Evolutionary conservation across 1,140 invertebrate species (phyloP).

Genomic region (Hycleus cichorii): DNA sequence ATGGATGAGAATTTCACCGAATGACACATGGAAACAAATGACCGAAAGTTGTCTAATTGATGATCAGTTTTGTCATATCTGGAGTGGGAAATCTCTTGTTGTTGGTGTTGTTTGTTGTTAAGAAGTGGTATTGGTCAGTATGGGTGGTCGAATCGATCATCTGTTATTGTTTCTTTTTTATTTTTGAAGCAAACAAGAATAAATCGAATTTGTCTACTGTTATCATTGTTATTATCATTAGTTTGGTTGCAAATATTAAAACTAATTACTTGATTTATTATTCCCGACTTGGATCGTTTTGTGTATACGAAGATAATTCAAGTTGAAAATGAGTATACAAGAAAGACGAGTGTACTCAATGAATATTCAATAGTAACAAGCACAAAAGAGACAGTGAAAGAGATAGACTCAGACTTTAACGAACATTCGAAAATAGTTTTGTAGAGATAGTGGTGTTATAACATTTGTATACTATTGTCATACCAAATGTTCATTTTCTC

Average conservation of each 20-base stretch:
- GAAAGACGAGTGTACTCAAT: constrained; percentile 14
- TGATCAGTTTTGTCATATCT: constrained; percentile 33
- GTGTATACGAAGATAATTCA: constrained; percentile 12
- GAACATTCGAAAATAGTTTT: too few species aligned
- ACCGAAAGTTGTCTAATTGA: constrained; percentile 30
- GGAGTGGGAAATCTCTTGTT: constrained; percentile 30
- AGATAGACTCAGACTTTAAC: too few species aligned
- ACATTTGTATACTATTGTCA: too few species aligned
- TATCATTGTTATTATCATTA: background rate
- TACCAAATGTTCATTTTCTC: too few species aligned
- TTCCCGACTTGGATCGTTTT: constrained; percentile 6
- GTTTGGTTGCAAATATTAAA: constrained; percentile 1
- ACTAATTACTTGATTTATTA: constrained; percentile 14
- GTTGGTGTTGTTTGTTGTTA: constrained; percentile 9
- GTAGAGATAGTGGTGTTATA: too few species aligned
- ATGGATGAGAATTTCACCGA: too few species aligned
- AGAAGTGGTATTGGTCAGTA: constrained; percentile 17
- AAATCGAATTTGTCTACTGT: background rate
- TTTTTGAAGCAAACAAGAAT: constrained; percentile 4
- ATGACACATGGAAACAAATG: constrained; percentile 30
- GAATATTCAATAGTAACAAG: constrained; percentile 21
- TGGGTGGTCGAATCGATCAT: constrained; percentile 17
- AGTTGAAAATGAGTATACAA: constrained; percentile 16
- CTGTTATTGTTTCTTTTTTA: too few species aligned
- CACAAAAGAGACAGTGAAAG: background rate